These are phyloP conservation scores for Capromys pilorides DNA, from an alignment of 2,797 vertebrate genomes.

Conservation along the genomic window DNA sequence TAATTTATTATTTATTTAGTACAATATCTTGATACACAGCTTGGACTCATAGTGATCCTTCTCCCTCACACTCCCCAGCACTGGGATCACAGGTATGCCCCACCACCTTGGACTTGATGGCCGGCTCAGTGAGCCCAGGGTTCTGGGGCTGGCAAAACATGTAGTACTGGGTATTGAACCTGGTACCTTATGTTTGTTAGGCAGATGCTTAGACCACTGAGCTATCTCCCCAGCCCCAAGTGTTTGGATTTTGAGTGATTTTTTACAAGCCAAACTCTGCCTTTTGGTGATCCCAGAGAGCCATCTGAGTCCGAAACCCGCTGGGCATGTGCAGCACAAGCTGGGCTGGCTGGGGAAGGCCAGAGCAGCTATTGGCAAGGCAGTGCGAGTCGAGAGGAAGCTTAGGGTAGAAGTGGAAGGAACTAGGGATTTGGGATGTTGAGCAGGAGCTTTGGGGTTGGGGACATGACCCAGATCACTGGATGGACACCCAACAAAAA, in stretches of 20 bases:
- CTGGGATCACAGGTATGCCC: too few species aligned
- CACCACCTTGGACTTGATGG: too few species aligned
- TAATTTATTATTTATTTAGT: too few species aligned
- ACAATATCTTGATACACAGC: too few species aligned
- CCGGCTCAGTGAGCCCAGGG: too few species aligned
- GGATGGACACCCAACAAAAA: conserved; percentile 4
- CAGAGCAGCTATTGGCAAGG: neutral
- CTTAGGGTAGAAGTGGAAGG: neutral
- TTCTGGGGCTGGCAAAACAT: too few species aligned
- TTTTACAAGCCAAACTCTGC: neutral
- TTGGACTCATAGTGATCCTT: too few species aligned
- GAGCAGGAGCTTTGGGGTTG: neutral
- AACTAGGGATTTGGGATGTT: neutral
- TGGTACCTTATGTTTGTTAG: too few species aligned
- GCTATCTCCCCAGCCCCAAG: neutral
- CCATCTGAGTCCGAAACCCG: neutral
- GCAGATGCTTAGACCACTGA: too few species aligned
- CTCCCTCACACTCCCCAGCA: too few species aligned
- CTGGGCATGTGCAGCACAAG: neutral
- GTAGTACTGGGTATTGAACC: too few species aligned
- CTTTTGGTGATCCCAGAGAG: neutral
- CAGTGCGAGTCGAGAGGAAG: neutral
- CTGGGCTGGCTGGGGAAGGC: neutral
- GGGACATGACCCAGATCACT: neutral
- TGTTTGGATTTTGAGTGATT: conserved; percentile 49